phyloP scores from a whole-genome alignment of 1,140 invertebrate genomes.

The Drosophila trapezifrons region DNA sequence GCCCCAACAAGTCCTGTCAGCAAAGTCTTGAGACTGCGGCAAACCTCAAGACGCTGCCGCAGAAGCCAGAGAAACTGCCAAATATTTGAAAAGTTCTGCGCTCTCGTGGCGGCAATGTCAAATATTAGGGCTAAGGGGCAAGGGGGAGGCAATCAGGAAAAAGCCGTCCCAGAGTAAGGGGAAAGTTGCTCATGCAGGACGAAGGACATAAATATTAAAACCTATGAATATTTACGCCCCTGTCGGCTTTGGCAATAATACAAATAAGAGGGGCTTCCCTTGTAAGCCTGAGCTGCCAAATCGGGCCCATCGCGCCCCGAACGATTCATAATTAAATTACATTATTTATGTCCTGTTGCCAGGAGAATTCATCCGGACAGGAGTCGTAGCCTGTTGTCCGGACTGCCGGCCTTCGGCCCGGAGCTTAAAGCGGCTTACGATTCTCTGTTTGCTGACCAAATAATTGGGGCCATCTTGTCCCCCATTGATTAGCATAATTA shows the following conservation, averaged over 20 bases:
- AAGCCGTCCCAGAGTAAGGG: constrained; percentile 15
- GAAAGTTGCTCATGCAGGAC: constrained; percentile 49
- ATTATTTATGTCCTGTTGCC: constrained; percentile 72
- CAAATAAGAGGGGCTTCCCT: constrained; percentile 19
- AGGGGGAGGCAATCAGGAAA: constrained; percentile 47
- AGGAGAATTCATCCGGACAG: constrained; percentile 42
- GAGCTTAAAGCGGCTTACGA: constrained; percentile 71
- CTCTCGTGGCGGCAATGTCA: constrained; percentile 51
- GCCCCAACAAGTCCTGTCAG: constrained; percentile 19
- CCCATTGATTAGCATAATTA: constrained; percentile 57
- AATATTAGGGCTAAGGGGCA: constrained; percentile 29
- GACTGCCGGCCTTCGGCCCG: constrained; percentile 39
- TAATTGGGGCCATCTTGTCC: constrained; percentile 59
- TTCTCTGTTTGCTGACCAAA: constrained; percentile 70
- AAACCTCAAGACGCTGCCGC: constrained; percentile 67
- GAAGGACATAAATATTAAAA: constrained; percentile 59
- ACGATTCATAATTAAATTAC: constrained; percentile 78
- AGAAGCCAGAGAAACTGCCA: constrained; percentile 64
- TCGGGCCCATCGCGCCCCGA: constrained; percentile 29
- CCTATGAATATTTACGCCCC: constrained; percentile 69
- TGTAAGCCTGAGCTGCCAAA: constrained; percentile 36
- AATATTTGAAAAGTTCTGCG: constrained; percentile 79
- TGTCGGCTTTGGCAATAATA: constrained; percentile 60
- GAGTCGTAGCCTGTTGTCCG: constrained; percentile 32
- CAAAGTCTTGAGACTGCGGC: constrained; percentile 54